Conservation (phyloP, 2,113 vertebrate genomes). For the Damaliscus lunatus region DNA sequence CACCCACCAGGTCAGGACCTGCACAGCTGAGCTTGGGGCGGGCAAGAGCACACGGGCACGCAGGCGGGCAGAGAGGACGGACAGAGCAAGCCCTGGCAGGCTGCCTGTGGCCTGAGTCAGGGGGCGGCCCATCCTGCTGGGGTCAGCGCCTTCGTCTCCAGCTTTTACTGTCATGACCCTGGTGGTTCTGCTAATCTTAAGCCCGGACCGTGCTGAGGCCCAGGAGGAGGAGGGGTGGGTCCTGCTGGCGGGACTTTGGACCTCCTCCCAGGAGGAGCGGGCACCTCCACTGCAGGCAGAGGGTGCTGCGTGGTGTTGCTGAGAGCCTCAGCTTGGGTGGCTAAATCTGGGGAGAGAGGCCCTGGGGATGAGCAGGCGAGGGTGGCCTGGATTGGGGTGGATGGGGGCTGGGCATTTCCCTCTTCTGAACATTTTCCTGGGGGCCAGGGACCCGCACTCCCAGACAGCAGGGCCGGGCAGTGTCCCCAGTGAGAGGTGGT, state of each 20-base stretch:
- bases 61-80: not conserved
- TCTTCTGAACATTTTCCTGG: not conserved
- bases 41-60: fast-evolving
- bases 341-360: not conserved
- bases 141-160: not conserved
- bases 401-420: not conserved
- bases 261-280: not conserved
- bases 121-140: fast-evolving
- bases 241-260: not conserved
- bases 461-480: not conserved
- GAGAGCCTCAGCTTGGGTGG: not conserved
- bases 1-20: not conserved
- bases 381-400: not conserved
- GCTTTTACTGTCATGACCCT: no score
- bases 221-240: fast-evolving
- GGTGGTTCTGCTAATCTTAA: not conserved
- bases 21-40: not conserved
- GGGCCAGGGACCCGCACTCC: not conserved
- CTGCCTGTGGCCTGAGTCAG: not conserved
- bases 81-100: not conserved
- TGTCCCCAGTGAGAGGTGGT: not conserved
- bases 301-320: no score
- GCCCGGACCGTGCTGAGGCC: not conserved
- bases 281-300: not conserved
- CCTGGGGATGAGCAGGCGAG: not conserved